These are phyloP conservation scores for Drosophila novamexicana DNA, from an alignment of 1,140 invertebrate species.

Conservation along the genomic window DNA sequence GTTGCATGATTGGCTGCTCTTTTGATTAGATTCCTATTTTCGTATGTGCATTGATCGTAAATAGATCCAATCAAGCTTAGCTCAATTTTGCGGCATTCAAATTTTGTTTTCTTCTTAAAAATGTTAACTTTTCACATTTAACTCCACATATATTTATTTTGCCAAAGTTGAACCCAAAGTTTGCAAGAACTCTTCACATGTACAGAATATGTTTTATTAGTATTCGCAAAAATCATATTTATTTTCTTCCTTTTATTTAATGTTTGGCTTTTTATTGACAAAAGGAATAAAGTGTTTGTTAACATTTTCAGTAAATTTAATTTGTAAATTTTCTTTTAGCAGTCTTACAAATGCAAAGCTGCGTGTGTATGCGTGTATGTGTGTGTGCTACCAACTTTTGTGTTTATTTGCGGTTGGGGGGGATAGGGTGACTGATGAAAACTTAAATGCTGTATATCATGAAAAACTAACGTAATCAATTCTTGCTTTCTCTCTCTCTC, in stretches of 20 bases:
- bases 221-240: not conserved
- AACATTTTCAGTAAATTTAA: not conserved
- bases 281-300: not conserved
- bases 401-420: not conserved
- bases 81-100: not conserved
- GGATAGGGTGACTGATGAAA: conserved; percentile 13
- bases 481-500: conserved; percentile 41
- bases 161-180: not conserved
- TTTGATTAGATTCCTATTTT: conserved; percentile 12
- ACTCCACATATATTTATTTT: conserved; percentile 38
- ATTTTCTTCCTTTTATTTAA: not conserved
- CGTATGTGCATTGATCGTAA: not conserved
- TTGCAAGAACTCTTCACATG: not conserved
- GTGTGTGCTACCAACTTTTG: not conserved
- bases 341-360: not conserved
- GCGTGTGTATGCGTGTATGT: conserved; percentile 7
- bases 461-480: conserved; percentile 76
- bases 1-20: conserved; percentile 5
- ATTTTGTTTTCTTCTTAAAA: not conserved
- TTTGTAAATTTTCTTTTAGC: not conserved
- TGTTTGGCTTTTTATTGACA: not conserved
- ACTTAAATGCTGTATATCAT: conserved; percentile 40
- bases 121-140: conserved; percentile 11
- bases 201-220: not conserved
- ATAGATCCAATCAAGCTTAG: conserved; percentile 9